Conservation (phyloP, 2,113 vertebrate species). For the Trachemys scripta region DNA sequence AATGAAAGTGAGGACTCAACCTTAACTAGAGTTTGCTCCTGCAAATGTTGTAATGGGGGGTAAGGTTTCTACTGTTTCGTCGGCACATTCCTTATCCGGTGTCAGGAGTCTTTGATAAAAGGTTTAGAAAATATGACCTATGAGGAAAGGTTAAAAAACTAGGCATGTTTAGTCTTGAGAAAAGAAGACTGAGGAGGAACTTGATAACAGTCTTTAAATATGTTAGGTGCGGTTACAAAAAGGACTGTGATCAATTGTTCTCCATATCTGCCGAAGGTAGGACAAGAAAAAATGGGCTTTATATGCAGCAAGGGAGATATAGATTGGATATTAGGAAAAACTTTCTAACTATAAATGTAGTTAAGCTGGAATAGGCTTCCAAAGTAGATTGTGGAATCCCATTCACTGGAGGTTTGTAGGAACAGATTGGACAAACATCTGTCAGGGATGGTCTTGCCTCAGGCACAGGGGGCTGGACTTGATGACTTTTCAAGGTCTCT, state of each 20-base stretch:
- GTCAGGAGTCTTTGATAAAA: not conserved
- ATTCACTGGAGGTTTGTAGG: not conserved
- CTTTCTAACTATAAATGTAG: not conserved
- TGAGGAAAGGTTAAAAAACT: not conserved
- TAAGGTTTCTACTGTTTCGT: not conserved
- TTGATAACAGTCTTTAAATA: not conserved
- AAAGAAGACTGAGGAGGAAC: not conserved
- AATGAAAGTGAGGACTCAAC: not conserved
- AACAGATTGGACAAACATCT: not conserved
- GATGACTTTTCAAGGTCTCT: not conserved
- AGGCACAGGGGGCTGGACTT: not conserved
- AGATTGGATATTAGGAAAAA: not conserved
- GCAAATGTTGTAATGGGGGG: fast-evolving
- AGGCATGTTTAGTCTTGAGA: not conserved
- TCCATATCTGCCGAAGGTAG: not conserved
- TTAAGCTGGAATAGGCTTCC: not conserved
- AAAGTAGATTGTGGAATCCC: not conserved
- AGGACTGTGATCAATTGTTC: not conserved
- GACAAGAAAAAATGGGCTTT: not conserved
- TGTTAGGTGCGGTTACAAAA: not conserved
- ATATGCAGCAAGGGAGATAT: not conserved
- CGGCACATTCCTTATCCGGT: fast-evolving
- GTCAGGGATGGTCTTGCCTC: not conserved
- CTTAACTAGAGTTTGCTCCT: fast-evolving
- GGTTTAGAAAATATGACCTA: not conserved